Conservation (phyloP, 2,113 vertebrate species). For the Lates calcarifer region DNA sequence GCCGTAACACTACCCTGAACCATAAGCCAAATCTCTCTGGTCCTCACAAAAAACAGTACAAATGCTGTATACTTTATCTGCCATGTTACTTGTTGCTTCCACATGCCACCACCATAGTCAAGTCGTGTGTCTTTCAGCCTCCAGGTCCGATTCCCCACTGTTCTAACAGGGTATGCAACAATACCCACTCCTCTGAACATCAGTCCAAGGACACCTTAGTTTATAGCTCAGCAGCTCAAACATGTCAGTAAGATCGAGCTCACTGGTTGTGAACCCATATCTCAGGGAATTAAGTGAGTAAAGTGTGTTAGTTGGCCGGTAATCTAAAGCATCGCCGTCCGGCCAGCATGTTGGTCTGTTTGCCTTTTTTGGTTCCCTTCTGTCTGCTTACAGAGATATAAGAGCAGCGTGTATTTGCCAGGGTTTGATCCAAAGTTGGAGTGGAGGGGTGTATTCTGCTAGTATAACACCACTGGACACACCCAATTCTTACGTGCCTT, state of each 20-base stretch:
- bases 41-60: too few relatives aligned
- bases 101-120: conserved; percentile 1
- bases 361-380: conserved; percentile 59
- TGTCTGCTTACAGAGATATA: conserved; percentile 47
- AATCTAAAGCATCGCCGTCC: conserved; percentile 35
- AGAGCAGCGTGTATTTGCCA: conserved; percentile 27
- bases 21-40: too few relatives aligned
- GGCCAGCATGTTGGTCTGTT: conserved; percentile 39
- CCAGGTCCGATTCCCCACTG: neutral
- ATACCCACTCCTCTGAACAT: conserved; percentile 17
- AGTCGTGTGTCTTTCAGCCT: conserved; percentile 11
- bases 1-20: too few relatives aligned
- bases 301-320: conserved; percentile 46
- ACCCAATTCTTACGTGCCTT: conserved; percentile 46
- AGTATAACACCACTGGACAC: conserved; percentile 56
- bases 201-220: conserved; percentile 7
- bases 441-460: conserved; percentile 54
- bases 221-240: conserved; percentile 32
- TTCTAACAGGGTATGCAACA: neutral
- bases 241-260: conserved; percentile 24
- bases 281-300: conserved; percentile 38
- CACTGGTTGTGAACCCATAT: conserved; percentile 38
- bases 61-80: too few relatives aligned
- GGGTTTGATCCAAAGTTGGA: conserved; percentile 48
- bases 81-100: conserved; percentile 4